phyloP scores from a whole-genome alignment of 2,888 invertebrate genomes.

The Cheilosia urbana region DNA sequence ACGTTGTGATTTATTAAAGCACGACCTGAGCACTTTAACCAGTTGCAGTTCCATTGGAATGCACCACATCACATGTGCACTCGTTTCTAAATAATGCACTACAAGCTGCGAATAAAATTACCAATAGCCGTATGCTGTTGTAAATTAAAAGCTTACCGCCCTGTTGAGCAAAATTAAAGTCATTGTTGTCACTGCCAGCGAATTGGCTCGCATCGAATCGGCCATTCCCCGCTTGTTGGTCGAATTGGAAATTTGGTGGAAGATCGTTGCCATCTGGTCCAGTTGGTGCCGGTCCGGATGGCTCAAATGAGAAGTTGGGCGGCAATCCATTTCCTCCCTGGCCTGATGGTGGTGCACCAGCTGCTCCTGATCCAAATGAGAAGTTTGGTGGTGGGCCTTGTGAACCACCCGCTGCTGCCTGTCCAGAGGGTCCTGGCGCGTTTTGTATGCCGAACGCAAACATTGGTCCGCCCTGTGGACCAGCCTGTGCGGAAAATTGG shows the following conservation, averaged over 20 bases:
- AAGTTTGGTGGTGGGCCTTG: conserved; percentile 33
- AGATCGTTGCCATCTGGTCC: conserved; percentile 5
- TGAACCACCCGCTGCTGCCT: too few relatives aligned
- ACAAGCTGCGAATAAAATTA: background rate
- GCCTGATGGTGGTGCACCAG: conserved; percentile 11
- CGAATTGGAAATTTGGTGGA: conserved; percentile 40
- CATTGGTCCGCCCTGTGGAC: conserved; percentile 33
- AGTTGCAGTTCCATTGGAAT: background rate
- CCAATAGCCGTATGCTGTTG: background rate
- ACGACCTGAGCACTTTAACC: background rate
- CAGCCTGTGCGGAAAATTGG: conserved; percentile 59
- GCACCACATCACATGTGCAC: too few relatives aligned
- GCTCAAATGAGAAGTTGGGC: conserved; percentile 36
- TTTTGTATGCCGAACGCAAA: conserved; percentile 40
- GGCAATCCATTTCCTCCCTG: conserved; percentile 6
- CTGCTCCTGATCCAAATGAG: conserved; percentile 16
- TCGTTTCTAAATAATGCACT: too few relatives aligned
- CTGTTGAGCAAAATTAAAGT: conserved; percentile 58
- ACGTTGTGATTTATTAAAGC: background rate
- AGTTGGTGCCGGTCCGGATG: conserved; percentile 1
- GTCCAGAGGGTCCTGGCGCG: too few relatives aligned
- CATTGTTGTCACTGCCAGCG: conserved; percentile 56
- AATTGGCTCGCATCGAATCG: conserved; percentile 61
- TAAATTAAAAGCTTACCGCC: conserved; percentile 40
- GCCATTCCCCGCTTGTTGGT: conserved; percentile 13